Evolutionary conservation across 2,888 invertebrate species (phyloP), one percentile per base, ranked within the genome.

Genomic region (Parnassius orleans): DNA sequence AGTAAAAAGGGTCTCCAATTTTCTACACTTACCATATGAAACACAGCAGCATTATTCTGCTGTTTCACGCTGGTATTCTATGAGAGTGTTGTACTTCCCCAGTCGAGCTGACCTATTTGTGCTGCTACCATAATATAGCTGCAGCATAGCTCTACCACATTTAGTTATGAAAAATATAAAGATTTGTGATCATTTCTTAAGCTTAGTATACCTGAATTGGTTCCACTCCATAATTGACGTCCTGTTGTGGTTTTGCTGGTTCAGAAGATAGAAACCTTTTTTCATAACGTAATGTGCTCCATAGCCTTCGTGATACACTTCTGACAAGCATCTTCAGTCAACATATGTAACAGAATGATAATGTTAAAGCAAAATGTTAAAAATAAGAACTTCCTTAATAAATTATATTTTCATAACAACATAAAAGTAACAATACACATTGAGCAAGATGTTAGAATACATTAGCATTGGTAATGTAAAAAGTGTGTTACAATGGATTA

Each of bases 261-360:
- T 91, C 84, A 0, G 90, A 80, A 3, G 88, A 81, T n/a, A 90
- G 68, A 41, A 81, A 79, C 62, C 90, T 80, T 57, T 74, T 82
- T 64, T 87, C 83, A 51, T 83, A 57, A 5, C 77, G 71, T 19
- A 84, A 68, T 2, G 80, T 72, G 63, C 78, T 84, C 89, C 90
- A 89, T 48, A 92, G 69, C 41, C 80, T 74, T 64, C 86, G 76
- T 11, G 82, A 77, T 43, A 90, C 64, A 55, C 81, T 80, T 55
- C 90, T 81, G 41, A 83, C 84, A 67, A 92, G 80, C 87, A 92
- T 92, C 83, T 86, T 86, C 43, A 63, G 65, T 52, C 54, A 65
- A 59, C 51, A 61, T 50, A 12, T 12, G 53, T 19, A 65, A 50
- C 7, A 44, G 52, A 62, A 66, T 61, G 60, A 61, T 14, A 59